Base-by-base conservation (phyloP, 2,888 invertebrate species). In the Himalopsyche tibetana region DNA sequence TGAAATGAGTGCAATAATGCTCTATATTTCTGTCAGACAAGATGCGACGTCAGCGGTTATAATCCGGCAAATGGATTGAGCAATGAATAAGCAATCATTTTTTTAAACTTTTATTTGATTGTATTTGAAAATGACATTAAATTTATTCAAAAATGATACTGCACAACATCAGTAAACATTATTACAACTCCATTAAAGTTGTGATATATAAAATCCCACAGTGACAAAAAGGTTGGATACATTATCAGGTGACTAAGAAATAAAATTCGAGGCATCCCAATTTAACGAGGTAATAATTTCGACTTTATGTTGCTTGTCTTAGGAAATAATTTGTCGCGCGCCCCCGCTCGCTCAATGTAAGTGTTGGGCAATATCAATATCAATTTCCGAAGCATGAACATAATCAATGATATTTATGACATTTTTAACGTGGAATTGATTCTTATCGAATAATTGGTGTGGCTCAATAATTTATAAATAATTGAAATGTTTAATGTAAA, bases 241-340 rank as follows among this genome's bases (percentile, higher is more conserved):
- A 3, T 69, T 74, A 28, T 15, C 17, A 36, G 42, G 79, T 69
- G 79, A 74, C 83, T 19, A 19, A 63, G 15, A n/a, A 28, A 8
- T 63, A n/a, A 63, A 63, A 19, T n/a, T 63, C 63, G 28, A 19
- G 28, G 63, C 55, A 80, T 84, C 80, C 28, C 79, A 55, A 84
- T 80, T 82, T 84, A 84, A 84, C 84, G 84, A 84, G 40, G 55
- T 55, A 79, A 84, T 84, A 84, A 84, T n/a, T 84, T 56, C 79
- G 45, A 84, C 19, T 55, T 79, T 84, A 84, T 80, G 79, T 84
- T 63, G 28, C 28, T 84, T 84, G 55, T 84, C 84, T 84, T 80
- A 17, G 80, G 55, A 83, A 55, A 83, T 79, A 79, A 51, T 55
- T 84, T 80, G 84, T 84, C 84, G 80, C 84, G 6, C 55, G 28